Evolutionary conservation across 2,113 vertebrate species (phyloP).

Genomic region (Trogon melanurus): DNA sequence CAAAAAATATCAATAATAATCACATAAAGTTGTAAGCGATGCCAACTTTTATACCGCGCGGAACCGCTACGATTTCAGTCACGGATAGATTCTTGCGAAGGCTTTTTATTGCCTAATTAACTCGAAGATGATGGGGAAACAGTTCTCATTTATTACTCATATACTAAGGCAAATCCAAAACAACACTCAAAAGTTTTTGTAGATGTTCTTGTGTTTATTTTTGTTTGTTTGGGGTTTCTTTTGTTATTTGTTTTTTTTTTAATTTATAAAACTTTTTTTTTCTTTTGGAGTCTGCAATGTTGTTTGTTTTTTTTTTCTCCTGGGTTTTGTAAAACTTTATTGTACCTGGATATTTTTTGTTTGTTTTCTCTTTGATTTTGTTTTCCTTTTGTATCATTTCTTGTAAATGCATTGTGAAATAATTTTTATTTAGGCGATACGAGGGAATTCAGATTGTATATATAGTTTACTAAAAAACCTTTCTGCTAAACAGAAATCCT

Average conservation of each 20-base stretch:
- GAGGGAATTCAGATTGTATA: slow-evolving; percentile 86
- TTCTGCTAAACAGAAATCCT: slow-evolving; percentile 81
- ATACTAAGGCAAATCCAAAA: slow-evolving; percentile 66
- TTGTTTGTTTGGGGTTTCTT: background rate
- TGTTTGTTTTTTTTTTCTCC: background rate
- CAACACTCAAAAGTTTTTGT: slow-evolving; percentile 27
- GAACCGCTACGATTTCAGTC: slow-evolving; percentile 25
- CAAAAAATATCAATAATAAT: background rate
- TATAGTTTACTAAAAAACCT: slow-evolving; percentile 91
- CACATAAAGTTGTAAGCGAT: slow-evolving; percentile 56
- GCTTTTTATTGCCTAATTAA: slow-evolving; percentile 54
- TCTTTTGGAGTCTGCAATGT: slow-evolving; percentile 64
- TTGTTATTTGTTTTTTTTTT: slow-evolving; percentile 44
- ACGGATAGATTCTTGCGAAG: slow-evolving; percentile 18
- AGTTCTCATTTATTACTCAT: slow-evolving; percentile 51
- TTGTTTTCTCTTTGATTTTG: slow-evolving; percentile 73
- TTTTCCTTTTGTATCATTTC: slow-evolving; percentile 92
- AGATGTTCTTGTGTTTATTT: background rate
- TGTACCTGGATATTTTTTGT: slow-evolving; percentile 75
- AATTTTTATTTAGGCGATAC: slow-evolving; percentile 88
- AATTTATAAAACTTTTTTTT: slow-evolving; percentile 78
- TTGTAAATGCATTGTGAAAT: slow-evolving; percentile 95
- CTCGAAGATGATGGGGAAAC: slow-evolving; percentile 19
- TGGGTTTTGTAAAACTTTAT: slow-evolving; percentile 86
- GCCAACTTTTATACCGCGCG: slow-evolving; percentile 75